Conservation (phyloP, 2,113 vertebrate genomes). For the Struthidea cinerea region DNA sequence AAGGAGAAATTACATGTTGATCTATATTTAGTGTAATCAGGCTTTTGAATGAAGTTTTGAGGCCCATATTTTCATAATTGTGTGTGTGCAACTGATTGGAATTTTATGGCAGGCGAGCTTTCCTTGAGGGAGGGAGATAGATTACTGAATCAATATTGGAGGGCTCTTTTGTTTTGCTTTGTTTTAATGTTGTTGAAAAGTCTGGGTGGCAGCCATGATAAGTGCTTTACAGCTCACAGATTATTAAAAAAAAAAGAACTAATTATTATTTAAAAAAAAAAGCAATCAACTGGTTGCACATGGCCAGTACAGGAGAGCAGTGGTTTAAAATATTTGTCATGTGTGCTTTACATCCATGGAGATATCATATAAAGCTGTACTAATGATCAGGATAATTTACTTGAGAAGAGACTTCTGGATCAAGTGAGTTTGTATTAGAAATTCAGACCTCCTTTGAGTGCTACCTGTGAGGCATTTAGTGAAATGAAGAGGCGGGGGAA, state of each 20-base stretch:
- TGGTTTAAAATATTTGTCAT: neutral
- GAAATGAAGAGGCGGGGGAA: neutral
- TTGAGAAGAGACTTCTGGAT: neutral
- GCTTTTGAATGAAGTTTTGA: conserved; percentile 59
- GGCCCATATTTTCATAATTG: conserved; percentile 57
- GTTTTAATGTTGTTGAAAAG: conserved; percentile 48
- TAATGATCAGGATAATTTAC: neutral
- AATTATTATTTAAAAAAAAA: conserved; percentile 1
- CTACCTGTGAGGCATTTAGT: conserved; percentile 14
- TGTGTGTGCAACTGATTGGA: conserved; percentile 58
- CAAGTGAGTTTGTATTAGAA: neutral
- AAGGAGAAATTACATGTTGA: conserved; percentile 33
- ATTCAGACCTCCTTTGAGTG: conserved; percentile 1
- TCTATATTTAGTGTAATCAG: conserved; percentile 59
- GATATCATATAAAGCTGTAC: neutral
- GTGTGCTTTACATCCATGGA: neutral
- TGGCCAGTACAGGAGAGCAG: neutral
- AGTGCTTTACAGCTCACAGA: conserved; percentile 24
- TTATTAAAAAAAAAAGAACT: neutral
- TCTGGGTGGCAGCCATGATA: conserved; percentile 29
- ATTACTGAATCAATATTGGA: conserved; percentile 65
- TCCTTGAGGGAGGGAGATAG: conserved; percentile 51
- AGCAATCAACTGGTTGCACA: conserved; percentile 15
- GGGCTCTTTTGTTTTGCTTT: conserved; percentile 45
- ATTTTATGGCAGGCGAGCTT: conserved; percentile 53